Evolutionary conservation across 2,113 vertebrate genomes (phyloP).

Genomic region (Hymenochirus boettgeri): DNA sequence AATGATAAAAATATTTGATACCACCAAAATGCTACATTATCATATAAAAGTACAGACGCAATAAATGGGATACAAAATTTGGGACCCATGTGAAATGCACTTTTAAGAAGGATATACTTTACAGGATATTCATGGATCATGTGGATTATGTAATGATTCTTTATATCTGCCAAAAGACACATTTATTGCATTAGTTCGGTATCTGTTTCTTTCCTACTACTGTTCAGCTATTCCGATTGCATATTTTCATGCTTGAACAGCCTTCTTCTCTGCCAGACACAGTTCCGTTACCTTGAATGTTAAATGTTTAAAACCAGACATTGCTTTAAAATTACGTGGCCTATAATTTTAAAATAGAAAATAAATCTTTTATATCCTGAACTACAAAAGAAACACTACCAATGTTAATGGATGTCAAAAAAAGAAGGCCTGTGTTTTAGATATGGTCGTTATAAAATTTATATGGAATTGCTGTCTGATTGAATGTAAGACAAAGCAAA

Average conservation of each 20-base stretch:
- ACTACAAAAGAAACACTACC: not conserved
- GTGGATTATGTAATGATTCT: not conserved
- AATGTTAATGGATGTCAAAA: slow-evolving; percentile 3
- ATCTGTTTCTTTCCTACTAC: slow-evolving; percentile 4
- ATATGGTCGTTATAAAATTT: no score
- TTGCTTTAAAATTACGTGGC: slow-evolving; percentile 22
- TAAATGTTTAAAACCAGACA: slow-evolving; percentile 40
- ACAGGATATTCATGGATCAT: no score
- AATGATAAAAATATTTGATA: no score
- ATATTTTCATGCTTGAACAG: slow-evolving; percentile 33
- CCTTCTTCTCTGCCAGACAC: slow-evolving; percentile 34
- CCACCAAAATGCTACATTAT: no score
- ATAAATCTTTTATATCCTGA: slow-evolving; percentile 16
- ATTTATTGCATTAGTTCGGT: slow-evolving; percentile 20
- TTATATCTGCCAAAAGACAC: not conserved
- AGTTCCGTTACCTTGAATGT: slow-evolving; percentile 38
- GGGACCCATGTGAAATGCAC: no score
- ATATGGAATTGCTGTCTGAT: no score
- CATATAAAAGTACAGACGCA: no score
- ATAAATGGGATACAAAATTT: no score
- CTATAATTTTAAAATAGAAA: slow-evolving; percentile 23
- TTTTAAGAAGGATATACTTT: no score
- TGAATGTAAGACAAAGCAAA: no score
- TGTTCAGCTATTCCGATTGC: slow-evolving; percentile 36
- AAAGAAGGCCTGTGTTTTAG: no score